Base-by-base conservation (phyloP, 1,140 invertebrate genomes). In the Meteorus sp. region DNA sequence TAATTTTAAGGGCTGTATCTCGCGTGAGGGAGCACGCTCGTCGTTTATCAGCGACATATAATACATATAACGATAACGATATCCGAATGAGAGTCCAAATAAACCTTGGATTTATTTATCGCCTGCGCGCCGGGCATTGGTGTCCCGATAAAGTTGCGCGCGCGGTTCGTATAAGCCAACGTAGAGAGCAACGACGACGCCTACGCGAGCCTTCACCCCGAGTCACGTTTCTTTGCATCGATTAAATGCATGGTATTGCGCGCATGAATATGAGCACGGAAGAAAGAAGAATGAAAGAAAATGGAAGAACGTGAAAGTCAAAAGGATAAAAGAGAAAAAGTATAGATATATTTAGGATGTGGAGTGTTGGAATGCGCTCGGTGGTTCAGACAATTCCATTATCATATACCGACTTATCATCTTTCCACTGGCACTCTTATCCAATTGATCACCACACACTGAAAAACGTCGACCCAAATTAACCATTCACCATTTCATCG, bases 41-140 rank as follows among this genome's bases (percentile, higher is more conserved):
- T 15, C 15, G 17, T 57, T 62, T 58, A 60, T 56, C 61, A 50
- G 13, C 52, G 39, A 23, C 56, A 59, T 51, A 48, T 27, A 29
- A 48, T 45, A 45, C 20, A 45, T 39, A 39, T 5, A 39, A 45
- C 20, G 20, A 23, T 33, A 45, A 17, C 11, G 43, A 54, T 54
- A 43, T 13, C 48, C 29, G 37, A 20, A 51, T 5, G 37, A 58
- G 13, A 35, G 54, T 43, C 56, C 43, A 51, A 65, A 64, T 56
- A 56, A 65, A 67, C 52, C 55, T 51, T 20, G 50, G 41, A 69
- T 69, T 65, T 63, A 62, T 65, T 69, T 67, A 65, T 65, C 65
- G 47, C 19, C 52, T 64, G 62, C 52, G 56, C 37, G 59, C 51
- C n/a, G n/a, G n/a, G 8, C 20, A 67, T 63, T 57, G 56, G 65